A percentile compares a stretch with the other conserved stretches of the same genome.
Conservation (phyloP, 1,140 invertebrate genomes). For the Procambarus virginalis region DNA sequence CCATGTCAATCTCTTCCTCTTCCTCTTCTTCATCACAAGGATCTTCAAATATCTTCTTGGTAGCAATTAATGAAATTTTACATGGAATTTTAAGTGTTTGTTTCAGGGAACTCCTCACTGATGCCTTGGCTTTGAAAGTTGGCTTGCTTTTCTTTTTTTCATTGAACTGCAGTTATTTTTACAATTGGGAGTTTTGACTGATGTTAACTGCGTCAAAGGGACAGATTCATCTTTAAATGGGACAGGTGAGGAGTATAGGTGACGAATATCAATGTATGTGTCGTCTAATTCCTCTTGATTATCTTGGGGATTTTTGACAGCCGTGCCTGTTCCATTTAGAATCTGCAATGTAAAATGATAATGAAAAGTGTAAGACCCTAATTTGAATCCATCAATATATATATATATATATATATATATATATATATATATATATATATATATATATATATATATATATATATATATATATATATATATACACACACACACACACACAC, state of each 20-base stretch:
- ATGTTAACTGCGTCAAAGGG: background rate
- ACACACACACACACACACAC: no score
- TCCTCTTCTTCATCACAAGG: slow-evolving; percentile 34
- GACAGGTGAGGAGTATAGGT: slow-evolving; percentile 39
- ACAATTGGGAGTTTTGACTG: background rate
- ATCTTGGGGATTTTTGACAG: background rate
- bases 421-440: no score
- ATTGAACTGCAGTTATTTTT: slow-evolving; percentile 1
- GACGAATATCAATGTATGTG: slow-evolving; percentile 40
- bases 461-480: no score
- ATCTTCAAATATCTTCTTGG: slow-evolving; percentile 60
- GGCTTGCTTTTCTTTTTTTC: slow-evolving; percentile 47
- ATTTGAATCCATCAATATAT: no score
- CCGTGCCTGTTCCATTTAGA: background rate
- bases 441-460: no score
- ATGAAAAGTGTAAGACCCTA: no score
- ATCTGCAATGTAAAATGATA: background rate
- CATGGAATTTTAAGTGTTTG: slow-evolving; percentile 54
- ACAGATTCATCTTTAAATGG: background rate
- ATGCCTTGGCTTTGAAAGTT: slow-evolving; percentile 41
- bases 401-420: no score
- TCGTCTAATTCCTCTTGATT: slow-evolving; percentile 37
- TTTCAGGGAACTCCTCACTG: slow-evolving; percentile 43
- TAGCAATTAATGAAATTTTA: slow-evolving; percentile 55
- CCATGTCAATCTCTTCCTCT: slow-evolving; percentile 21